A percentile compares a stretch with the other conserved stretches of the same genome.
These are phyloP conservation scores for Alviniconcha marisindica DNA, from an alignment of 1,140 invertebrate genomes.

Conservation along the genomic window DNA sequence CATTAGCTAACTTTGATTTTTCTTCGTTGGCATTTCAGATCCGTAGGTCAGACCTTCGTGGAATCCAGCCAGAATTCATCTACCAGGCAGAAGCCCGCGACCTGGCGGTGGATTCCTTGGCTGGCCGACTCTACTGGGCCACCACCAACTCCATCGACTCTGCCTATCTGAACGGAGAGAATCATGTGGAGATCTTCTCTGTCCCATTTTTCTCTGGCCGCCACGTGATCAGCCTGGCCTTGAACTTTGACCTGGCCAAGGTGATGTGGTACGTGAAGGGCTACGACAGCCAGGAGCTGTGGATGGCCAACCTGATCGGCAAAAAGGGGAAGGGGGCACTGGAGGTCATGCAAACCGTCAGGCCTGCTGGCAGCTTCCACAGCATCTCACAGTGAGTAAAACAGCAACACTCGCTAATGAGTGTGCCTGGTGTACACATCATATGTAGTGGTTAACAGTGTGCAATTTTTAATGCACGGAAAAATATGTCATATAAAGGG, in stretches of 20 bases:
- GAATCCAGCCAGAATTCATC: constrained; percentile 84
- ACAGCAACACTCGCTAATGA: too few relatives aligned
- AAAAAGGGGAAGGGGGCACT: constrained; percentile 34
- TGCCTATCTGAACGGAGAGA: constrained; percentile 86
- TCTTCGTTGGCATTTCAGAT: constrained; percentile 82
- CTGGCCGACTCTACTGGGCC: constrained; percentile 92
- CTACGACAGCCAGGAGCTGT: constrained; percentile 56
- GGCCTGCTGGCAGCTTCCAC: constrained; percentile 50
- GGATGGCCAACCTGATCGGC: constrained; percentile 53
- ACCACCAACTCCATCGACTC: constrained; percentile 89
- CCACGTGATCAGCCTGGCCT: constrained; percentile 84
- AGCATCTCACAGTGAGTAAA: constrained; percentile 64
- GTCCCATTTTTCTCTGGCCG: constrained; percentile 86
- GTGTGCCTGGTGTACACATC: neutral
- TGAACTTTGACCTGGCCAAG: constrained; percentile 79
- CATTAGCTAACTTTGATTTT: too few relatives aligned
- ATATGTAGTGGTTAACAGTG: neutral
- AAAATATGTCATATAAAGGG: too few relatives aligned
- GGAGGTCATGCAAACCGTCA: constrained; percentile 36
- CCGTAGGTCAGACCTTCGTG: constrained; percentile 82
- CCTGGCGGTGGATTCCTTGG: constrained; percentile 87
- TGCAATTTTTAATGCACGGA: neutral
- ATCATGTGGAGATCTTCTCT: constrained; percentile 84
- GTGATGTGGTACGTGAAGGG: constrained; percentile 64
- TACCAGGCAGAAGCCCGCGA: constrained; percentile 87